phyloP scores from a whole-genome alignment of 2,888 invertebrate genomes.

The Megastigmus dorsalis region DNA sequence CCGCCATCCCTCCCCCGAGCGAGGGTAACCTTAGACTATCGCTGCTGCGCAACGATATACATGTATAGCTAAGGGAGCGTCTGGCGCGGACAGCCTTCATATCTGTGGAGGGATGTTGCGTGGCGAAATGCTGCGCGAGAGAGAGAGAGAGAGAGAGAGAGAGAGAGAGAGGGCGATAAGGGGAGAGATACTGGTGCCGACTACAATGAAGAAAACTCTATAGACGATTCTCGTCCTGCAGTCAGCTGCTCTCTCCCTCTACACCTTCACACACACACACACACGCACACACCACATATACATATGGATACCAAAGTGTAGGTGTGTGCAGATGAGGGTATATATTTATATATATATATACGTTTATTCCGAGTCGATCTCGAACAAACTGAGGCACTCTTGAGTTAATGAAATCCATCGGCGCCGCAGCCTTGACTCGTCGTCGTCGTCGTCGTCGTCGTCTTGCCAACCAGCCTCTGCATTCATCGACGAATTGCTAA shows the following conservation, averaged over 20 bases:
- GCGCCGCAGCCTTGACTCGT: no score
- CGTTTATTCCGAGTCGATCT: constrained; percentile 9
- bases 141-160: constrained; percentile 5
- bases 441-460: no score
- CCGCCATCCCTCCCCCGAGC: no score
- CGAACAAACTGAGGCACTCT: constrained; percentile 52
- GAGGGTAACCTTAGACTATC: no score
- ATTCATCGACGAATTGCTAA: neutral
- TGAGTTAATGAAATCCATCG: constrained; percentile 66
- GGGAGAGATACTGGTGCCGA: neutral
- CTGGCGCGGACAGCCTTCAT: constrained; percentile 68
- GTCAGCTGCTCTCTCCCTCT: neutral
- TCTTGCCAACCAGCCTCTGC: constrained; percentile 31
- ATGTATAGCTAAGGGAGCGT: constrained; percentile 54
- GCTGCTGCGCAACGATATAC: constrained; percentile 4
- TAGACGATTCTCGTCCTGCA: neutral
- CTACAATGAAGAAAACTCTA: constrained; percentile 21
- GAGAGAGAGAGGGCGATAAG: neutral
- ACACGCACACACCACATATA: neutral
- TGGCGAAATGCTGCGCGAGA: neutral
- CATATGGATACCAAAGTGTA: no score
- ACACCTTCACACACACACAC: neutral
- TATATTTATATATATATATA: neutral
- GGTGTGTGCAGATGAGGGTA: no score
- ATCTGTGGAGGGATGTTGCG: constrained; percentile 39